These are phyloP conservation scores for Poicephalus gulielmi DNA, from an alignment of 2,113 vertebrate genomes.

Conservation along the genomic window DNA sequence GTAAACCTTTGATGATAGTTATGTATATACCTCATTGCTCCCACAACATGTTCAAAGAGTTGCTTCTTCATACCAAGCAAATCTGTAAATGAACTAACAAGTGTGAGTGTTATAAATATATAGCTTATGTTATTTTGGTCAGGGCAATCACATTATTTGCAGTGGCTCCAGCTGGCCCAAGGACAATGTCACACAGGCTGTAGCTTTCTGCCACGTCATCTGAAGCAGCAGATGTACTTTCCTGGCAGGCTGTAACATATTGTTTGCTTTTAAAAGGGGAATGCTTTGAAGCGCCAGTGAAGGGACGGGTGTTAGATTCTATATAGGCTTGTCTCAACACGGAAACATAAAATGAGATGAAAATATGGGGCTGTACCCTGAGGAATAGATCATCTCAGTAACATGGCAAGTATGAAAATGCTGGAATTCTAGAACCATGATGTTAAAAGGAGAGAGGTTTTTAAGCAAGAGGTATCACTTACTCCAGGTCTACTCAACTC, in stretches of 20 bases:
- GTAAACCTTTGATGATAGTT: neutral
- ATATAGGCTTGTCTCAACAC: neutral
- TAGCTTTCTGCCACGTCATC: neutral
- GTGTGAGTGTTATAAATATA: constrained; percentile 40
- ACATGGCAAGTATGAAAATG: neutral
- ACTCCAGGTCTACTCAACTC: neutral
- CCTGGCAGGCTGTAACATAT: neutral
- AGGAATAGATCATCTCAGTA: fast-evolving
- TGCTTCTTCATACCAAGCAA: constrained; percentile 23
- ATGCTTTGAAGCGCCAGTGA: neutral
- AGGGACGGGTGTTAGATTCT: neutral
- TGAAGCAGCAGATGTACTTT: neutral
- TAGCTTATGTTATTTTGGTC: constrained; percentile 40
- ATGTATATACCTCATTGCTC: neutral
- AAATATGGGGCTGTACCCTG: neutral
- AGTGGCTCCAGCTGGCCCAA: constrained; percentile 47
- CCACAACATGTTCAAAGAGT: constrained; percentile 8
- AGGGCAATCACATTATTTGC: constrained; percentile 24
- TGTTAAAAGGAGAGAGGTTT: neutral
- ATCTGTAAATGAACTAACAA: constrained; percentile 46
- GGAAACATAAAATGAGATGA: neutral
- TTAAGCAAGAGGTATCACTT: neutral
- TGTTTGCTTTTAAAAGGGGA: neutral
- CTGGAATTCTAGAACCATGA: neutral
- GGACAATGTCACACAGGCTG: constrained; percentile 20